Percentiles rank a stretch among this genome's conserved stretches.
Evolutionary conservation across 2,888 invertebrate species (phyloP).

Genomic region (Tanytarsus gracilentus): DNA sequence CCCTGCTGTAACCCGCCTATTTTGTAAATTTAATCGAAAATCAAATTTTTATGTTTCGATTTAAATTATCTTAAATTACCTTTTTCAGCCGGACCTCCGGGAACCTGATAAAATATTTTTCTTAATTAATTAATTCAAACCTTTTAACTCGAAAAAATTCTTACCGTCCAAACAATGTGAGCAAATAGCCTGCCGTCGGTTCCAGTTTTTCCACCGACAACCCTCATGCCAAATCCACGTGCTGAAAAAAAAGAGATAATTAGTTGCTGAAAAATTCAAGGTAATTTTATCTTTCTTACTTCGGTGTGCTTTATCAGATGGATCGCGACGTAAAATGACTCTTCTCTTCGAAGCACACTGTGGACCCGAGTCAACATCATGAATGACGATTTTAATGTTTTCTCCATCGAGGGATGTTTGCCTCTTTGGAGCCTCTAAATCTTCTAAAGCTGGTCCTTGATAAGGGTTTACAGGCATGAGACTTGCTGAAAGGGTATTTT

Average conservation of each 20-base stretch:
- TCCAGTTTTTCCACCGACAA: constrained; percentile 84
- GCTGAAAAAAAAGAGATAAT: constrained; percentile 51
- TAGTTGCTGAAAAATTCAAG: constrained; percentile 1
- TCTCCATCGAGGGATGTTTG: constrained; percentile 86
- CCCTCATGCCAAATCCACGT: constrained; percentile 88
- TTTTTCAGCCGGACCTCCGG: constrained; percentile 84
- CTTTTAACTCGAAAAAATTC: too few relatives aligned
- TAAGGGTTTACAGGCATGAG: constrained; percentile 43
- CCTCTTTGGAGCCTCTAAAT: constrained; percentile 54
- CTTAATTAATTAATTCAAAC: too few relatives aligned
- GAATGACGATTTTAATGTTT: constrained; percentile 86
- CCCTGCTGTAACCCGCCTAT: constrained; percentile 80
- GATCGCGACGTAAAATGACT: constrained; percentile 65
- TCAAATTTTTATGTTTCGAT: too few relatives aligned
- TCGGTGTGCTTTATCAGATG: constrained; percentile 75
- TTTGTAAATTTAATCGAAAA: too few relatives aligned
- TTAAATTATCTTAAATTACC: too few relatives aligned
- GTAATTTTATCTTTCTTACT: constrained; percentile 51
- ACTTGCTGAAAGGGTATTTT: constrained; percentile 36
- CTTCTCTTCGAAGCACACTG: constrained; percentile 59
- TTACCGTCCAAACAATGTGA: constrained; percentile 85
- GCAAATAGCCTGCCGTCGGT: constrained; percentile 80
- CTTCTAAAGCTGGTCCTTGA: constrained; percentile 49
- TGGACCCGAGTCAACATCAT: constrained; percentile 75
- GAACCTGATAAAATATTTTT: too few relatives aligned